Conservation (phyloP, 2,888 invertebrate genomes). For the Mechanitis messenoides region DNA sequence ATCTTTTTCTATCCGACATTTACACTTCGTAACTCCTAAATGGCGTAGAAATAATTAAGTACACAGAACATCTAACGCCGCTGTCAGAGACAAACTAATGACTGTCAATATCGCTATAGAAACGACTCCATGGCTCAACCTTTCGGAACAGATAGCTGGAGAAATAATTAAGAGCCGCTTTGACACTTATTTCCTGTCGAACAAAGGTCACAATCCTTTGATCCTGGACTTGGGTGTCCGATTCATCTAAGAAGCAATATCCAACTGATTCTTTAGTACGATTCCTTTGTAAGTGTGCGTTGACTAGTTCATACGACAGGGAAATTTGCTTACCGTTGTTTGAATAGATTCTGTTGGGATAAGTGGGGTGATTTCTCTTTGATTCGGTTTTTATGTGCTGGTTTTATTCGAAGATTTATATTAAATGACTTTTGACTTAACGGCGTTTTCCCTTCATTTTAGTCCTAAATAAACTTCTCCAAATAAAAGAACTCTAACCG, state of each 20-base stretch:
- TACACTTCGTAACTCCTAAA: slow-evolving; percentile 39
- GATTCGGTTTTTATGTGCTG: slow-evolving; percentile 28
- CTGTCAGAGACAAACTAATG: slow-evolving; percentile 61
- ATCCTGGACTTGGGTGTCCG: slow-evolving; percentile 34
- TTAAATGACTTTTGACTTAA: slow-evolving; percentile 6
- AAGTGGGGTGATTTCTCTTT: slow-evolving; percentile 31
- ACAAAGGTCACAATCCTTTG: slow-evolving; percentile 28
- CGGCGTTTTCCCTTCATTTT: not conserved
- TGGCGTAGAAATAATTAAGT: slow-evolving; percentile 58
- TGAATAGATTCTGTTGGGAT: slow-evolving; percentile 44
- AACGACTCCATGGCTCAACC: slow-evolving; percentile 56
- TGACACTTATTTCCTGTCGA: slow-evolving; percentile 24
- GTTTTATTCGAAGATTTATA: slow-evolving; percentile 8
- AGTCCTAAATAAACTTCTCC: too few relatives aligned
- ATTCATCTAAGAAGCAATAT: slow-evolving; percentile 59
- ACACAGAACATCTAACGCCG: slow-evolving; percentile 47
- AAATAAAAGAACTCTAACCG: too few relatives aligned
- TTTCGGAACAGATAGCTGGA: slow-evolving; percentile 59
- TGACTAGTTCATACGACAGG: slow-evolving; percentile 52
- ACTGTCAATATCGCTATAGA: slow-evolving; percentile 49
- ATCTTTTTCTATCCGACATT: slow-evolving; percentile 23
- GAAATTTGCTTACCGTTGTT: slow-evolving; percentile 52
- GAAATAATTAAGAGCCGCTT: slow-evolving; percentile 30
- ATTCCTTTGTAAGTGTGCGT: slow-evolving; percentile 53
- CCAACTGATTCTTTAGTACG: slow-evolving; percentile 52